A percentile compares a stretch with the other conserved stretches of the same genome.
Conservation (phyloP, 2,113 vertebrate genomes). For the Caranx ignobilis region DNA sequence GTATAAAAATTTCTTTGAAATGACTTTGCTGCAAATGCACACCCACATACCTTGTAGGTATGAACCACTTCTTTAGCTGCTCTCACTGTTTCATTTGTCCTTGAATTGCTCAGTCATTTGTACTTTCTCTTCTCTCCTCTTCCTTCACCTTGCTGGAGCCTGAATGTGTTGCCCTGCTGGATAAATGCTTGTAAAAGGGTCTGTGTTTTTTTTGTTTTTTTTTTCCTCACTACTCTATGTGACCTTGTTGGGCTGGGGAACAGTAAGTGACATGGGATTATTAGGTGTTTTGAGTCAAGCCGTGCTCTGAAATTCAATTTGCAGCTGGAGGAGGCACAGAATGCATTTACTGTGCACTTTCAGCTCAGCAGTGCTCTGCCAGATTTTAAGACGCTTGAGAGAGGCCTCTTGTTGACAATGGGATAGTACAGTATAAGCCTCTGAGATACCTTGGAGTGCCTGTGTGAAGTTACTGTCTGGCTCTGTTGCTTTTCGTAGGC, state of each 20-base stretch:
- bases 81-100: slow-evolving; percentile 21
- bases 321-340: slow-evolving; percentile 57
- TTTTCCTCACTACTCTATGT: slow-evolving; percentile 54
- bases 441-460: slow-evolving; percentile 13
- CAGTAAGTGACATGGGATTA: slow-evolving; percentile 74
- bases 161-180: slow-evolving; percentile 28
- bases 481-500: slow-evolving; percentile 25
- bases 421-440: slow-evolving; percentile 47
- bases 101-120: slow-evolving; percentile 29
- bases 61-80: not conserved
- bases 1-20: not conserved
- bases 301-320: slow-evolving; percentile 79
- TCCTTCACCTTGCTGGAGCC: slow-evolving; percentile 14
- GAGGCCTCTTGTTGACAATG: slow-evolving; percentile 67
- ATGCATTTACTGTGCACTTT: slow-evolving; percentile 64
- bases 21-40: not conserved
- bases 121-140: slow-evolving; percentile 4
- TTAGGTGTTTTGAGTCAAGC: slow-evolving; percentile 77
- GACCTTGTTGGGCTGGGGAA: slow-evolving; percentile 74
- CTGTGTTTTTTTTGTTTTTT: slow-evolving; percentile 38
- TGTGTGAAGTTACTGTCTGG: slow-evolving; percentile 28
- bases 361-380: slow-evolving; percentile 42
- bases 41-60: not conserved
- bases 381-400: slow-evolving; percentile 57
- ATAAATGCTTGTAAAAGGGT: slow-evolving; percentile 60